Percentiles rank a stretch among this genome's conserved stretches.
phyloP scores from a whole-genome alignment of 2,797 vertebrate species.

The Avahi laniger region DNA sequence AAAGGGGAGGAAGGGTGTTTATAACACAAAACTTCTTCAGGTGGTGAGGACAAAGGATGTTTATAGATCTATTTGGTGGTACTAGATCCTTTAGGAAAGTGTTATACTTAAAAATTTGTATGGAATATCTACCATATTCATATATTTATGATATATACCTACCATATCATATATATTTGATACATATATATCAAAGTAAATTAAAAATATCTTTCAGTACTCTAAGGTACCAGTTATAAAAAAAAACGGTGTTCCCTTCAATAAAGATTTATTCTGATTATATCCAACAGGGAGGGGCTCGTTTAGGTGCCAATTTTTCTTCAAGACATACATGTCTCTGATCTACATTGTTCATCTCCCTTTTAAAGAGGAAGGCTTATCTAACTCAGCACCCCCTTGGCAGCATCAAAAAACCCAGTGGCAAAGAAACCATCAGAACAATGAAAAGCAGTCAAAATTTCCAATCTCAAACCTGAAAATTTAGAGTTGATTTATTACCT shows the following conservation, averaged over 20 bases:
- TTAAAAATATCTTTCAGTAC: not conserved
- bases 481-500: not conserved
- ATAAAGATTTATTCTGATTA: slow-evolving; percentile 13
- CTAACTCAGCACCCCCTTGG: not conserved
- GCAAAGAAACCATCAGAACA: not conserved
- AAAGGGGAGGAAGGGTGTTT: not conserved
- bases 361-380: not conserved
- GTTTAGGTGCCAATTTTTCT: not conserved
- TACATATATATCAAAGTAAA: not conserved
- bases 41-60: not conserved
- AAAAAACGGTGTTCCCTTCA: not conserved
- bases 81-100: not conserved
- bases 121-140: not conserved
- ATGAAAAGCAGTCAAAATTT: not conserved
- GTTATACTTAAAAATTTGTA: not conserved
- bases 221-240: not conserved
- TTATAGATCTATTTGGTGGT: not conserved
- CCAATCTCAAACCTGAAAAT: not conserved
- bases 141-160: too few species aligned
- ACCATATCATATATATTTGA: too few species aligned
- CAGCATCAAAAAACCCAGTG: not conserved
- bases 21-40: not conserved
- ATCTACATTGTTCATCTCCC: not conserved
- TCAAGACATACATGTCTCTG: not conserved
- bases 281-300: not conserved